A percentile compares a stretch with the other conserved stretches of the same genome.
Evolutionary conservation across 2,113 vertebrate species (phyloP).

Genomic region (Percopsis transmontana): DNA sequence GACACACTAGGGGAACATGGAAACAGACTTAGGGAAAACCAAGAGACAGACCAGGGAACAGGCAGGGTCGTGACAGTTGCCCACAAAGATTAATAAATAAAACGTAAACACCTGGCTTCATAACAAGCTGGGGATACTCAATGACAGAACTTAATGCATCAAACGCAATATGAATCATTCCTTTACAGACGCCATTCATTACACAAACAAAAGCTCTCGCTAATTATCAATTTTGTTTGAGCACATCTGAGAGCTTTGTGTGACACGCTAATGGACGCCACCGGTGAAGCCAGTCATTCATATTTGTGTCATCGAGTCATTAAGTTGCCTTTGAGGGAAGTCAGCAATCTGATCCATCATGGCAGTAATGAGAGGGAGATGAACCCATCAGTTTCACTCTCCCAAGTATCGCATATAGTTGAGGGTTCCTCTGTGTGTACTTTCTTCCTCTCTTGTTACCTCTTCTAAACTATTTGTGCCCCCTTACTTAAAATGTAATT

Average conservation of each 20-base stretch:
- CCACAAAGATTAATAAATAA: not conserved
- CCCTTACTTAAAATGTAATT: no score
- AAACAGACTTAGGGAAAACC: no score
- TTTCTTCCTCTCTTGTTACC: not conserved
- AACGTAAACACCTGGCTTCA: constrained; percentile 23
- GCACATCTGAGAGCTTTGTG: constrained; percentile 69
- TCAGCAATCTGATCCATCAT: constrained; percentile 79
- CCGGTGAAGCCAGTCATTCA: constrained; percentile 69
- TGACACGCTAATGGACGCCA: constrained; percentile 72
- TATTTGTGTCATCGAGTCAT: constrained; percentile 78
- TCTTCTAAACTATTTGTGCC: constrained; percentile 20
- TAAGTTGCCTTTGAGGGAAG: constrained; percentile 79
- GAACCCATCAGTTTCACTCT: constrained; percentile 77
- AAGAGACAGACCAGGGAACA: no score
- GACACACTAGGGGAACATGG: no score
- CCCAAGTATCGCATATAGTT: constrained; percentile 37
- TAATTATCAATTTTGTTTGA: constrained; percentile 80
- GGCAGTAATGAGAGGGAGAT: constrained; percentile 77
- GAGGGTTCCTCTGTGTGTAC: constrained; percentile 38
- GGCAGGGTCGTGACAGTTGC: no score
- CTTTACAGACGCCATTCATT: constrained; percentile 73
- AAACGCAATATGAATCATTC: constrained; percentile 68
- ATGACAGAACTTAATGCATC: constrained; percentile 53
- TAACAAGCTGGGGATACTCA: constrained; percentile 41
- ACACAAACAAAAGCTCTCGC: constrained; percentile 70